These are phyloP conservation scores for Cheilosia scutellata DNA, from an alignment of 2,888 invertebrate species.

Conservation along the genomic window DNA sequence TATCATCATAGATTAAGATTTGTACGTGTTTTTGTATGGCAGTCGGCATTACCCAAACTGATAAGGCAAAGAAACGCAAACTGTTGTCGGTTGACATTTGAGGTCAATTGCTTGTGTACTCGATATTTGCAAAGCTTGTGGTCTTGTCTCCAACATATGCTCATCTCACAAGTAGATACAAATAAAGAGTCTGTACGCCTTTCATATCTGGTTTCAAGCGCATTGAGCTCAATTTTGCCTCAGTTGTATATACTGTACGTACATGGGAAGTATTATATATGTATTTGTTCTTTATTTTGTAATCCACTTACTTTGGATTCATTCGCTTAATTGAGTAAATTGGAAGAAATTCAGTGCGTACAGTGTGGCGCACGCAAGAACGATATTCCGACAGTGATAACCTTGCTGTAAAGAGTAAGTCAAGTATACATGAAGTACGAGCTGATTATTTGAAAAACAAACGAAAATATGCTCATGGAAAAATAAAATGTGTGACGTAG, in stretches of 20 bases:
- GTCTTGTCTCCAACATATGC: conserved; percentile 19
- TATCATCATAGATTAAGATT: conserved; percentile 32
- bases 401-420: conserved; percentile 39
- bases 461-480: background rate
- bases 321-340: conserved; percentile 72
- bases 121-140: conserved; percentile 42
- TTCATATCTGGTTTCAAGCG: conserved; percentile 29
- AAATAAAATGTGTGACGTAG: background rate
- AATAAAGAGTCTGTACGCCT: conserved; percentile 5
- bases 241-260: background rate
- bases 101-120: conserved; percentile 64
- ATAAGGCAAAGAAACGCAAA: conserved; percentile 45
- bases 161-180: conserved; percentile 27
- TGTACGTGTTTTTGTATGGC: background rate
- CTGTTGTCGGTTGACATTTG: conserved; percentile 53
- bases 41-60: conserved; percentile 16
- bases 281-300: conserved; percentile 41
- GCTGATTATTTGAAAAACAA: background rate
- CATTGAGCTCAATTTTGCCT: conserved; percentile 37
- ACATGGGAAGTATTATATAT: background rate
- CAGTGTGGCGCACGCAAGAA: conserved; percentile 30
- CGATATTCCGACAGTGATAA: conserved; percentile 45
- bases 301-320: conserved; percentile 62
- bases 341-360: conserved; percentile 66
- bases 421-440: conserved; percentile 11